Base-by-base conservation (phyloP, 2,113 vertebrate genomes). In the Rhinolophus sinicus region DNA sequence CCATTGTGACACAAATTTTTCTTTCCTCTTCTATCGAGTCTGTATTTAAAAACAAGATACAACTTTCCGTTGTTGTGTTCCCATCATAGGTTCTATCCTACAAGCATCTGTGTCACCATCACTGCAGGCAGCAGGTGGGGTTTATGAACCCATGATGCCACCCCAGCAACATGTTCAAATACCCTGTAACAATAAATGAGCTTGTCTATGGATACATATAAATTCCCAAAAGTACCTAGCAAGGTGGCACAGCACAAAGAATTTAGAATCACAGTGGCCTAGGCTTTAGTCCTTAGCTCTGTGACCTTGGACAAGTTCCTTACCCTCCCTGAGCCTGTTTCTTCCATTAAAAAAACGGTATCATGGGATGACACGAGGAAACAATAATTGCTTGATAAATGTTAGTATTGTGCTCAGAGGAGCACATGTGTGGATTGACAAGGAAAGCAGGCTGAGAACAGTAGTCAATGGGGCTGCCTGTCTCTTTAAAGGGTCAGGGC, bases 401-500 rank as follows among this genome's bases (percentile, higher is more conserved):
- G 75, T 80, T 70, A 67, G 62, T 65, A 14, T 35, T 54, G 62
- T 58, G 50, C 83, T 94, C 65, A 69, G 35, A 64, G 65, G 30
- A 56, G 18, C 72, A n/a, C 24, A 10, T 62, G 9, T 67, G 22
- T 60, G 35, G 73, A 33, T 0, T 54, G 64, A 33, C 33, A 52
- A 70, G 40, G 40, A 69, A 87, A 65, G 50, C 33, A 21, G 77
- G 38, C 70, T 92, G 65, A 90, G 47, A 64, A 72, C 75, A 64
- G 52, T 5, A 80, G 80, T 54, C 72, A n/a, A 13, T 13, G 22
- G 56, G 22, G 44, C 67, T 28, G 11, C 38, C 80, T 97, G 95
- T 97, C 83, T 96, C 98, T 98, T 98, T 98, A 98, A 98, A 54
- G 90, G 76, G 77, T 80, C 28, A 72, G 67, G 94, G 97, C 97